phyloP scores from a whole-genome alignment of 2,113 vertebrate species.

The Recurvirostra avosetta region DNA sequence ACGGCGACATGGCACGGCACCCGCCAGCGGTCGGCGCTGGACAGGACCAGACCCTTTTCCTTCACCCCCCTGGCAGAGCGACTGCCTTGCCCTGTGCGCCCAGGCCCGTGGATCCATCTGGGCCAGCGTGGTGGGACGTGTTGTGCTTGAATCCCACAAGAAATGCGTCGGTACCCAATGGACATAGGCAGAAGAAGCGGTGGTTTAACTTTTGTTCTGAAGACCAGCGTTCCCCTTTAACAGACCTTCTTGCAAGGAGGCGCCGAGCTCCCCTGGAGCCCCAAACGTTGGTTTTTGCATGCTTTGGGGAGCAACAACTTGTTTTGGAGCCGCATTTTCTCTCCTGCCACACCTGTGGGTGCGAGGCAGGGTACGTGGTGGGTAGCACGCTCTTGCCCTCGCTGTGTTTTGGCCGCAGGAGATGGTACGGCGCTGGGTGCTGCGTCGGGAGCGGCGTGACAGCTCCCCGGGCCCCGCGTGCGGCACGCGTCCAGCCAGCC shows the following conservation, averaged over 20 bases:
- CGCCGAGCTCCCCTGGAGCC: neutral
- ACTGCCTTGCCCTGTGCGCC: no score
- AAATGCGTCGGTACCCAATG: rapidly evolving
- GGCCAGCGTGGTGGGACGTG: neutral
- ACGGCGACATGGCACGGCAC: rapidly evolving
- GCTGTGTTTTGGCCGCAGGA: neutral
- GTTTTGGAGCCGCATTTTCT: rapidly evolving
- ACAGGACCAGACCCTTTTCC: neutral
- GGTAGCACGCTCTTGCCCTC: neutral
- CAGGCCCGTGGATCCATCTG: neutral
- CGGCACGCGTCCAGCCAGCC: neutral
- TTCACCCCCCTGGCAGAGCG: no score
- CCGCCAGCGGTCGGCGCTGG: rapidly evolving
- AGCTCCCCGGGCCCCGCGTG: rapidly evolving
- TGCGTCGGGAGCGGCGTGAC: neutral
- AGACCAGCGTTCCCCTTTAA: neutral
- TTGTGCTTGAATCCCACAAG: neutral
- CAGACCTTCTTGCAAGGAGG: neutral
- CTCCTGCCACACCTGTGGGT: neutral
- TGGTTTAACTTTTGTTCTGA: neutral
- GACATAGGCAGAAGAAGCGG: neutral
- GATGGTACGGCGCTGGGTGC: neutral
- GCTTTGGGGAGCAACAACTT: neutral
- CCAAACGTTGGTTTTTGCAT: rapidly evolving
- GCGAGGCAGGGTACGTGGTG: rapidly evolving